Percentiles rank a stretch among this genome's conserved stretches.
Evolutionary conservation across 2,888 invertebrate species (phyloP).

Genomic region (Orchesellides sinensis): DNA sequence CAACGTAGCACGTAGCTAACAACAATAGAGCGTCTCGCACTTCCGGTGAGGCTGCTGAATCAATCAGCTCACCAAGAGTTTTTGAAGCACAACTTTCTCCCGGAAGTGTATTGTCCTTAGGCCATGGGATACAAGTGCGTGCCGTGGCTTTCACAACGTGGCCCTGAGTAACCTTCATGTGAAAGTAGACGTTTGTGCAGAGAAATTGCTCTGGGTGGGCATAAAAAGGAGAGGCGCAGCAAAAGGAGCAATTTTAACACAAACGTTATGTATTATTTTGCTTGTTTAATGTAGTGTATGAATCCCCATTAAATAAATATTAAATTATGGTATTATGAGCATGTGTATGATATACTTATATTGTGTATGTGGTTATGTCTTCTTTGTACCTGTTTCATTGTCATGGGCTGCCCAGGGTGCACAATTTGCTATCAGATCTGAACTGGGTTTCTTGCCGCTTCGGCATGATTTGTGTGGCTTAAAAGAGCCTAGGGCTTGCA

Average conservation of each 20-base stretch:
- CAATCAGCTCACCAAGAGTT: constrained; percentile 12
- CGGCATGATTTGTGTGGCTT: background rate
- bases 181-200: background rate
- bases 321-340: background rate
- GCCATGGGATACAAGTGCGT: background rate
- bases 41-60: background rate
- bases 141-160: constrained; percentile 12
- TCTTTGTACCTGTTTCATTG: background rate
- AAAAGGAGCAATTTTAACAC: too few relatives aligned
- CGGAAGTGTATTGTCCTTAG: background rate
- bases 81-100: background rate
- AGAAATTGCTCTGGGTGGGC: too few relatives aligned
- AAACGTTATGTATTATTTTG: background rate
- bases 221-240: too few relatives aligned
- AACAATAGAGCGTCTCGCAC: background rate
- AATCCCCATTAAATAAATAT: background rate
- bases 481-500: background rate
- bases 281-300: background rate
- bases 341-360: background rate
- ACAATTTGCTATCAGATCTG: background rate
- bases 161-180: background rate
- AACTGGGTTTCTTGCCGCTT: background rate
- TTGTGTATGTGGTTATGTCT: background rate
- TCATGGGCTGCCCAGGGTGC: background rate
- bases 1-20: constrained; percentile 2